Evolutionary conservation across 1,140 invertebrate genomes (phyloP).

Genomic region (Pseudachorutes palmiensis): DNA sequence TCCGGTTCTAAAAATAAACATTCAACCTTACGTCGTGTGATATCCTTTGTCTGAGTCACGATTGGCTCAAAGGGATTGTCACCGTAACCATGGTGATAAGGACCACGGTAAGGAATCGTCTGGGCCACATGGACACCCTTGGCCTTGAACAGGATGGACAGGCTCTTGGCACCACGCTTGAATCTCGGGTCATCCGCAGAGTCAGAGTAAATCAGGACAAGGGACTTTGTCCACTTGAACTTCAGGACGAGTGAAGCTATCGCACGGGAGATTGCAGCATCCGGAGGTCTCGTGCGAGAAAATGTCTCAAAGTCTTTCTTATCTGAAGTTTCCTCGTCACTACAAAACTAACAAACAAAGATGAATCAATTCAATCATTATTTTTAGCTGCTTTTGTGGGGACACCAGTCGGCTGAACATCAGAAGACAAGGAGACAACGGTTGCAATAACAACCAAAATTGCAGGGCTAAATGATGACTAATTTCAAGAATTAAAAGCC

Average conservation of each 20-base stretch:
- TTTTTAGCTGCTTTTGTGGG: too few relatives aligned
- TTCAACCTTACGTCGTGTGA: conserved; percentile 65
- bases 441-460: too few relatives aligned
- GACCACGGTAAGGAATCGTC: conserved; percentile 44
- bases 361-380: too few relatives aligned
- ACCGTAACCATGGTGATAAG: conserved; percentile 64
- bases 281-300: conserved; percentile 80
- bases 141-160: conserved; percentile 29
- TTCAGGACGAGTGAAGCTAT: conserved; percentile 66
- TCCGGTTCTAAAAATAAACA: too few relatives aligned
- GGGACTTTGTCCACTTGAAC: conserved; percentile 50
- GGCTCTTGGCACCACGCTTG: conserved; percentile 35
- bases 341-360: conserved; percentile 60
- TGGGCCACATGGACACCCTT: conserved; percentile 19
- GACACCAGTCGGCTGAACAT: too few relatives aligned
- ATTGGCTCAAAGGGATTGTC: conserved; percentile 72
- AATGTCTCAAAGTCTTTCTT: conserved; percentile 85
- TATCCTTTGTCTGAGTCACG: conserved; percentile 63
- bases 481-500: too few relatives aligned
- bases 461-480: too few relatives aligned
- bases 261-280: conserved; percentile 83
- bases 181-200: conserved; percentile 33
- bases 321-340: conserved; percentile 73
- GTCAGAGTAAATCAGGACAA: conserved; percentile 39
- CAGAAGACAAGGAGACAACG: too few relatives aligned